Evolutionary conservation across 1,140 invertebrate species (phyloP), one percentile per base, ranked within the genome.

Genomic region (Hormaphis cornu): DNA sequence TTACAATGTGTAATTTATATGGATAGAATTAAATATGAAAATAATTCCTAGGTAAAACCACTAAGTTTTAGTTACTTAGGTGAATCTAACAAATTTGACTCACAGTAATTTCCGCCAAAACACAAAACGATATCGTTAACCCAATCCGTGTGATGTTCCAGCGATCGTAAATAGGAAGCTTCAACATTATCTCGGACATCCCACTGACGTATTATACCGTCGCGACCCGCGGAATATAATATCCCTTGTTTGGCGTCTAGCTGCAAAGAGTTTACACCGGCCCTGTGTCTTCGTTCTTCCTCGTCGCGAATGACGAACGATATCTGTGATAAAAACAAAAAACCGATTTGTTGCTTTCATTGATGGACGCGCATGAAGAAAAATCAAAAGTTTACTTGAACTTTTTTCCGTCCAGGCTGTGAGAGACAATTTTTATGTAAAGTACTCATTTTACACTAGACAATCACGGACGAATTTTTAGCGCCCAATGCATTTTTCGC

Each of bases 91-190:
- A 6, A n/a, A 33, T 20, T 54, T 10, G 69, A 79, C 82, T 79
- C 79, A 94, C 92, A 84, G 80, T 97, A 95, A 80, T 93, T 89
- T 33, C 95, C 95, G 73, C 90, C 89, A 80, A 95, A 97, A 78
- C 96, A 99, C 1, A 99, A 82, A 10, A 98, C 90, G 78, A 99
- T 96, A 81, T 99, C 97, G 81, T 99, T 99, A 14, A 99, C 95
- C 97, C 97, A 99, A 80, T 99, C 97, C 18, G 95, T 98, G 76
- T 99, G 97, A 81, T 99, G 96, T 77, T 94, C 91, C 89, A 94
- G 91, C 2, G 95, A 96, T 75, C 96, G 92, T 44, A 95, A 85
- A 78, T 95, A 98, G 50, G 88, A 86, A 74, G 96, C 91, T 75
- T 89, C 84, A 59, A 82, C 79, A 72, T 79, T 81, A 66, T 66